These are phyloP conservation scores for Saguinus midas DNA, from an alignment of 2,113 vertebrate species.

Conservation along the genomic window DNA sequence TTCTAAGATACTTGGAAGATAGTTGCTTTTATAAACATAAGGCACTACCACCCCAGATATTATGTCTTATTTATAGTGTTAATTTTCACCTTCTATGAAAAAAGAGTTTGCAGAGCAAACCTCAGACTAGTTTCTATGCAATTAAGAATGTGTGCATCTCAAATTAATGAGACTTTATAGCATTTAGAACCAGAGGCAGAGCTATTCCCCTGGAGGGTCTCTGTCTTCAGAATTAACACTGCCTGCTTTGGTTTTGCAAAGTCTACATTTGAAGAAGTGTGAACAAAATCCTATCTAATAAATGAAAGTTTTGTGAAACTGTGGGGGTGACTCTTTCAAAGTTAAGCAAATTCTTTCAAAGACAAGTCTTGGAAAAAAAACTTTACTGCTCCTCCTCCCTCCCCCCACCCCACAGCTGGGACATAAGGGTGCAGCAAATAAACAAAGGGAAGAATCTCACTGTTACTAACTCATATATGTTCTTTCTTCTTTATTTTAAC, in stretches of 20 bases:
- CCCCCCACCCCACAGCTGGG: too few species aligned
- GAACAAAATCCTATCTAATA: neutral
- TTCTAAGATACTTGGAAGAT: neutral
- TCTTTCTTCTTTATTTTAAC: neutral
- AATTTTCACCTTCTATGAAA: neutral
- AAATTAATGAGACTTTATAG: neutral
- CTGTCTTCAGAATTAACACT: neutral
- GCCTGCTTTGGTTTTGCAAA: neutral
- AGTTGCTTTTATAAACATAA: slow-evolving; percentile 1
- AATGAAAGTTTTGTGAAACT: neutral
- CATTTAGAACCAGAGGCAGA: neutral
- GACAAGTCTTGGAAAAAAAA: neutral
- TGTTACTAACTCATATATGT: neutral
- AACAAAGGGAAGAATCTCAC: neutral
- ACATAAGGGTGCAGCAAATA: neutral
- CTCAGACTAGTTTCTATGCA: neutral
- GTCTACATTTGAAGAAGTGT: neutral
- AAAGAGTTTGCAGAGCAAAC: neutral
- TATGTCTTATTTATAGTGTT: neutral
- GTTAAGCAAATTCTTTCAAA: neutral
- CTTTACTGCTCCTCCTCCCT: neutral
- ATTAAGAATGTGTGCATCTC: neutral
- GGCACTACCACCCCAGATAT: neutral
- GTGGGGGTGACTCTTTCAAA: neutral
- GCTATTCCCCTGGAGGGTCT: neutral